Base-by-base conservation (phyloP, 2,113 vertebrate species). In the Clarias gariepinus region DNA sequence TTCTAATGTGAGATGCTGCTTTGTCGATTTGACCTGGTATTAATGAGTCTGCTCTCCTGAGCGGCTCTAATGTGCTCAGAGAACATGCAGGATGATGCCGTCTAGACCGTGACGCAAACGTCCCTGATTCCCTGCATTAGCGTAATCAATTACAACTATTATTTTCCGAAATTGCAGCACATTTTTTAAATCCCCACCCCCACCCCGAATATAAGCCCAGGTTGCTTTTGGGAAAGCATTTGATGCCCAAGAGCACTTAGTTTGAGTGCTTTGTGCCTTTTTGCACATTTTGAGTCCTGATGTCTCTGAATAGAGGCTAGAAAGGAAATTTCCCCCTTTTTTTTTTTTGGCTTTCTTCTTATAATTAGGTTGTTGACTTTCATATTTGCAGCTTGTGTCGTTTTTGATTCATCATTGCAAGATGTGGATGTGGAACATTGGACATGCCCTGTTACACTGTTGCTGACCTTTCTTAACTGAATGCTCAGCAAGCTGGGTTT, bases 81-180 rank as follows among this genome's bases (percentile, higher is more conserved):
- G 57, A 30, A 83, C 55, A 69, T 78, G 69, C 86, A 28, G 36
- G 21, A 36, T 9, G n/a, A 73, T 64, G 55, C 19, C 2, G 84
- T 76, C 81, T 84, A 71, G 57, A 73, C 74, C 19, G 12, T 89
- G 85, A 85, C 77, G 69, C 76, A 84, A 58, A 53, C 63, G 3
- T 61, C 21, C 23, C 74, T 82, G 41, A 41, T 23, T 78, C 36
- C 21, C 13, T 55, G 63, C 73, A 79, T 88, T 83, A 86, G 64
- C 36, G 21, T 71, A 47, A 82, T 82, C 68, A 58, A 73, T 83
- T 82, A 63, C 55, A 61, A 30, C 41, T n/a, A 28, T 83, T 36
- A 83, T 84, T 63, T 73, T 28, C 83, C 76, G 78, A 61, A 82
- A 85, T 71, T 69, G 11, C 7, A 63, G 53, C 84, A 28, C 81